Evolutionary conservation across 2,888 invertebrate species (phyloP).

Genomic region (Agrotis puta): DNA sequence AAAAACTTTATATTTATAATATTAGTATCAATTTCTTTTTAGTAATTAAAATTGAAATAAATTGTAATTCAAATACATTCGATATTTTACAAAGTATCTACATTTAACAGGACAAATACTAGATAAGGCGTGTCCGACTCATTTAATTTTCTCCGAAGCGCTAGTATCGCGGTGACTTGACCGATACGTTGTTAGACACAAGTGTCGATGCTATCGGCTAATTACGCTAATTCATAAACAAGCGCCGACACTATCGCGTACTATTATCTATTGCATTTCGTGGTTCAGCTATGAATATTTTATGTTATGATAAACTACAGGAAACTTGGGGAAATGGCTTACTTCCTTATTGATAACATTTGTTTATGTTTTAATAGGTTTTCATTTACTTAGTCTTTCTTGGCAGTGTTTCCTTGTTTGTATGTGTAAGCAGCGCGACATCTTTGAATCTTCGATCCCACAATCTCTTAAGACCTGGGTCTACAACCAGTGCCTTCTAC

Average conservation of each 20-base stretch:
- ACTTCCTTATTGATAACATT: conserved; percentile 51
- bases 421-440: not conserved
- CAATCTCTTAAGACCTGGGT: too few species aligned
- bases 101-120: not conserved
- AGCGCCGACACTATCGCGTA: conserved; percentile 25
- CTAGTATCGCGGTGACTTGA: not conserved
- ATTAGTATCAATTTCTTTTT: too few species aligned
- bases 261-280: conserved; percentile 38
- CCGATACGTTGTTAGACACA: conserved; percentile 13
- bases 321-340: conserved; percentile 32
- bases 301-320: conserved; percentile 32
- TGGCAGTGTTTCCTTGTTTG: not conserved
- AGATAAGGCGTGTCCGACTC: conserved; percentile 16
- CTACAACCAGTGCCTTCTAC: too few species aligned
- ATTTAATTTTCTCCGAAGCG: conserved; percentile 32
- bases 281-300: conserved; percentile 29
- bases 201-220: conserved; percentile 52
- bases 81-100: too few species aligned
- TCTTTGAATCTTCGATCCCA: too few species aligned
- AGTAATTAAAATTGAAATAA: too few species aligned
- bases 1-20: too few species aligned
- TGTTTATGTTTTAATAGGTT: conserved; percentile 18
- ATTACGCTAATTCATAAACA: conserved; percentile 55
- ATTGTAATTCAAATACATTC: too few species aligned
- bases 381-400: conserved; percentile 34